These are phyloP conservation scores for Corythucha ciliata DNA, from an alignment of 2,888 invertebrate genomes.

Conservation along the genomic window DNA sequence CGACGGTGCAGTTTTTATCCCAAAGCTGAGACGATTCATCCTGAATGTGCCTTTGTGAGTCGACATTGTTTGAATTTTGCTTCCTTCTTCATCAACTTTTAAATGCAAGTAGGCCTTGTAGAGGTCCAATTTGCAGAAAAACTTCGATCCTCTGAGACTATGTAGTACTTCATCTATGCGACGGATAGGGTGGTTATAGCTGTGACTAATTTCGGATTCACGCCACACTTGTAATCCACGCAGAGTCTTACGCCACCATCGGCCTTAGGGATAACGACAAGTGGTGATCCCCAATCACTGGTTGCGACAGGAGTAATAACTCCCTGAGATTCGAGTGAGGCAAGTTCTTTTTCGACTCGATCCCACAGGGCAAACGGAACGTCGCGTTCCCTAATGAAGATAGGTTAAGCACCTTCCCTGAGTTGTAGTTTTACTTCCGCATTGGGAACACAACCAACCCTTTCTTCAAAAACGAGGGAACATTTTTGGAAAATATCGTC, in stretches of 20 bases:
- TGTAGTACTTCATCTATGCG: slow-evolving; percentile 26
- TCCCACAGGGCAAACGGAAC: slow-evolving; percentile 18
- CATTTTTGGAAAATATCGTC: slow-evolving; percentile 18
- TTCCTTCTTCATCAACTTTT: too few relatives aligned
- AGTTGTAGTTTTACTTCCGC: slow-evolving; percentile 13
- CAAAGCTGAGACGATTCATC: too few relatives aligned
- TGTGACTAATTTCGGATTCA: slow-evolving; percentile 25
- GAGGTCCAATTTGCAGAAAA: slow-evolving; percentile 16
- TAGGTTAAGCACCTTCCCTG: slow-evolving; percentile 6
- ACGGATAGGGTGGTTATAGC: slow-evolving; percentile 31
- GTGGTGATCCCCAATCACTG: slow-evolving; percentile 22
- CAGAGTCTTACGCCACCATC: slow-evolving; percentile 17
- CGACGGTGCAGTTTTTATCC: too few relatives aligned
- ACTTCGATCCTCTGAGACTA: slow-evolving; percentile 15
- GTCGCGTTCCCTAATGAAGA: slow-evolving; percentile 17
- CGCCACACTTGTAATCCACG: slow-evolving; percentile 16
- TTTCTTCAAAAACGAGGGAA: slow-evolving; percentile 9
- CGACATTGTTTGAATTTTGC: too few relatives aligned
- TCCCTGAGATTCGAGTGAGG: slow-evolving; percentile 8
- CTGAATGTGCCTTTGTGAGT: too few relatives aligned
- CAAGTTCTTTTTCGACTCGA: slow-evolving; percentile 1
- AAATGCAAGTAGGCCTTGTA: slow-evolving; percentile 18
- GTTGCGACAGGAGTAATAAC: slow-evolving; percentile 16
- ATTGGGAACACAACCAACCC: slow-evolving; percentile 15
- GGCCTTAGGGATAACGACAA: slow-evolving; percentile 16